Evolutionary conservation across 1,140 invertebrate genomes (phyloP), one percentile per base, ranked within the genome.

Genomic region (Dendroctonus ponderosae): DNA sequence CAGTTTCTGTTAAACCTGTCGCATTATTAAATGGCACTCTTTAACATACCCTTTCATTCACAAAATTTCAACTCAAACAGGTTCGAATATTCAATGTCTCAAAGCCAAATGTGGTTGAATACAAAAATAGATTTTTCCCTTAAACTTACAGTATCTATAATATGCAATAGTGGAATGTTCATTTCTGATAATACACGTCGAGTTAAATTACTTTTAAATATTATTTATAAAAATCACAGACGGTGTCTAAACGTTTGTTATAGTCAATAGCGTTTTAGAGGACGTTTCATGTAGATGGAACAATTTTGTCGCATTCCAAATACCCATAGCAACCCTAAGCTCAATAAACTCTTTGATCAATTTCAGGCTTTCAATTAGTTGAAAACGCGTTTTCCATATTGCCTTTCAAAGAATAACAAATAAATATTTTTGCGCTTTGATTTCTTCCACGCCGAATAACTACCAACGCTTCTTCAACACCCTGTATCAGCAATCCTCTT

Each of bases 401-500:
- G 26, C 26, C 26, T 26, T 26, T 26, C 26, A 26, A 26, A 26
- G 1, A 26, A 26, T 26, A 26, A 26, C 26, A 26, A 26, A 26
- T 26, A 1, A 26, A 26, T 26, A 26, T 26, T 26, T 26, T 26
- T 26, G 26, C 26, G 26, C 26, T 26, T 26, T 26, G 26, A 26
- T 26, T 26, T 26, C 26, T 26, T 26, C 26, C 26, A 26, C 26
- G 3, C 26, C 26, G 26, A 26, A 26, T 26, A 26, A 26, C 26
- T 26, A 26, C 26, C 26, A 26, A 26, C 26, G 26, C 42, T 54
- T 56, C 2, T 9, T 15, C 7, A 42, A 37, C 12, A 49, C 51
- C 51, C 38, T 12, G 67, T 77, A 79, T 78, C 76, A 79, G 76
- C 77, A 78, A 79, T 94, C 93, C 81, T 95, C 93, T 77, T 91